Percentiles rank a stretch among this genome's conserved stretches.
Evolutionary conservation across 2,797 vertebrate species (phyloP).

Genomic region (Peromyscus melanophrys): DNA sequence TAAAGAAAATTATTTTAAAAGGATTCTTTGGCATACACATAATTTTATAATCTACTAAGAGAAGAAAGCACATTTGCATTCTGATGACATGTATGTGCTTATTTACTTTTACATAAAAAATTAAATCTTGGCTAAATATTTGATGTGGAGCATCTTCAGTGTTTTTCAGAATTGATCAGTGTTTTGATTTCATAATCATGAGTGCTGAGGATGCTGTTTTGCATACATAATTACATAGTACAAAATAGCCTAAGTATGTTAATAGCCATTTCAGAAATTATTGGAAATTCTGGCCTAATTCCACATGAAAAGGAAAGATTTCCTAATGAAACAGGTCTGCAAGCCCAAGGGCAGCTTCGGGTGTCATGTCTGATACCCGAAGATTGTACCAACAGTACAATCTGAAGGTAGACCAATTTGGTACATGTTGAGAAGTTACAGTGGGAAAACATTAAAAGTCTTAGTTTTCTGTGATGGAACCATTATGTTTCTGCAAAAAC

Average conservation of each 20-base stretch:
- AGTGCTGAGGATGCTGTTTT: neutral
- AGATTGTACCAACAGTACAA: neutral
- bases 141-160: neutral
- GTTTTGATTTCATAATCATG: neutral
- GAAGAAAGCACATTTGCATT: neutral
- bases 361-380: too few species aligned
- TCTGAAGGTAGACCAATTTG: neutral
- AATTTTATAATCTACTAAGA: neutral
- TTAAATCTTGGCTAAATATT: neutral
- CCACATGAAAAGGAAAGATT: neutral
- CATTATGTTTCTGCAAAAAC: neutral
- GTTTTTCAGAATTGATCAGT: too few species aligned
- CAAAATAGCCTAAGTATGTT: neutral
- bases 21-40: neutral
- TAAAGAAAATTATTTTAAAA: neutral
- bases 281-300: neutral
- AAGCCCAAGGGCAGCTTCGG: neutral
- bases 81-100: too few species aligned
- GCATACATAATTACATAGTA: neutral
- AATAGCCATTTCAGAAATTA: neutral
- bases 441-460: neutral
- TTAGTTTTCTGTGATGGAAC: neutral
- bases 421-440: neutral
- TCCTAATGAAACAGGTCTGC: neutral
- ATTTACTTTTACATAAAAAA: neutral